Evolutionary conservation across 2,888 invertebrate genomes (phyloP).

Genomic region (Diaphora mendica): DNA sequence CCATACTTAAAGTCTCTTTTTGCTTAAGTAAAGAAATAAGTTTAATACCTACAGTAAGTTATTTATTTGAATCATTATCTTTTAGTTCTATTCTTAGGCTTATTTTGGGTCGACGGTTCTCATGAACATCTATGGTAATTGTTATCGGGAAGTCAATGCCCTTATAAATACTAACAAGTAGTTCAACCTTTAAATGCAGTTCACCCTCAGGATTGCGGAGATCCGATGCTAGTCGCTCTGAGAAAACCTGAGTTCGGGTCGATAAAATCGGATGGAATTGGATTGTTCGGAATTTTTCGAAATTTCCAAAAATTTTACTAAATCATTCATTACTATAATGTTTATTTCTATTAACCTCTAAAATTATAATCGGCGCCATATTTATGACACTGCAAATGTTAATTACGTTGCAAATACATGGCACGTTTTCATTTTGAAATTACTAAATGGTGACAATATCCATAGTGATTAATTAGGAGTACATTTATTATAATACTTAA

Average conservation of each 20-base stretch:
- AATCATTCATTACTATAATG: too few relatives aligned
- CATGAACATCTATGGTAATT: too few relatives aligned
- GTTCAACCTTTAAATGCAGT: too few relatives aligned
- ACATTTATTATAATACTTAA: background rate
- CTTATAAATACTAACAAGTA: too few relatives aligned
- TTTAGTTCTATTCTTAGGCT: too few relatives aligned
- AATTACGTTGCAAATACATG: constrained; percentile 29
- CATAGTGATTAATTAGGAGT: background rate
- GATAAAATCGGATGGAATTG: too few relatives aligned
- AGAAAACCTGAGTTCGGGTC: too few relatives aligned
- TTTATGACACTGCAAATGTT: constrained; percentile 26
- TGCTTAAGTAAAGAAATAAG: background rate
- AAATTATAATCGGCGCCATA: constrained; percentile 22
- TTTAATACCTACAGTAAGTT: background rate
- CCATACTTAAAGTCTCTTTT: background rate
- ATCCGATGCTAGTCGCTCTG: too few relatives aligned
- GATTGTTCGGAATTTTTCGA: too few relatives aligned
- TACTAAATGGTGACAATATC: constrained; percentile 15
- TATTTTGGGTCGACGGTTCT: background rate
- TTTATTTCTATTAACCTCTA: constrained; percentile 14
- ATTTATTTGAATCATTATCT: background rate
- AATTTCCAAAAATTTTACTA: too few relatives aligned
- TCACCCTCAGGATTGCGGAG: too few relatives aligned
- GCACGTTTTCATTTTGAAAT: constrained; percentile 29
- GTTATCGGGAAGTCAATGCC: too few relatives aligned